Evolutionary conservation across 2,797 vertebrate genomes (phyloP), one percentile per base, ranked within the genome.

Genomic region (Astyanax mexicanus): DNA sequence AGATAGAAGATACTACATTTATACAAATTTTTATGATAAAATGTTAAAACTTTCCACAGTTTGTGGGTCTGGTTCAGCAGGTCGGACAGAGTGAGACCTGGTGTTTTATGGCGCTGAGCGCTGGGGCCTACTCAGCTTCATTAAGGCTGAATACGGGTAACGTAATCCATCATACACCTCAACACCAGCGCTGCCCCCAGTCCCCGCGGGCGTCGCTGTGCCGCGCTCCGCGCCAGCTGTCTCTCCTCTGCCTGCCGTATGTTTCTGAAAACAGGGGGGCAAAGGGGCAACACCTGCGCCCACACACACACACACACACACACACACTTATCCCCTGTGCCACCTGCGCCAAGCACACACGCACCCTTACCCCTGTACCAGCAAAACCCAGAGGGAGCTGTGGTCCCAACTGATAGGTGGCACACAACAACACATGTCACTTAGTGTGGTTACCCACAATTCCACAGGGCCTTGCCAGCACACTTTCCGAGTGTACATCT

Each of bases 351-450:
- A 70, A 57, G 70, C n/a, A 67, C 66, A 61, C 65, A 35, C 69
- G 47, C 72, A 54, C 68, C 51, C 64, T 13, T 29, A 37, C 32
- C 89, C 90, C 87, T n/a, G 5, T 32, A 32, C 29, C 29, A 32
- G 85, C 84, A 17, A 38, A 17, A 5, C 57, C 54, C 25, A 29
- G 12, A 57, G 51, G 40, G 47, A 70, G 25, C 19, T 35, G 13
- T 55, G 68, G 54, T 57, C 25, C 54, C 12, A 3, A 32, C 23
- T 10, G 29, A 23, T 2, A 32, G 12, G 54, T 23, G 13, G 37
- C 57, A 60, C 29, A 37, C 57, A 60, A 15, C 35, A 29, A 60
- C 27, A 58, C 27, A 32, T 6, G 9, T 15, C 12, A 29, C 54
- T 8, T 10, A 29, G 3, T 54, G 21, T 11, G 21, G 55, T 35